Conservation (phyloP, 2,888 invertebrate species). For the Agrilus biguttatus region DNA sequence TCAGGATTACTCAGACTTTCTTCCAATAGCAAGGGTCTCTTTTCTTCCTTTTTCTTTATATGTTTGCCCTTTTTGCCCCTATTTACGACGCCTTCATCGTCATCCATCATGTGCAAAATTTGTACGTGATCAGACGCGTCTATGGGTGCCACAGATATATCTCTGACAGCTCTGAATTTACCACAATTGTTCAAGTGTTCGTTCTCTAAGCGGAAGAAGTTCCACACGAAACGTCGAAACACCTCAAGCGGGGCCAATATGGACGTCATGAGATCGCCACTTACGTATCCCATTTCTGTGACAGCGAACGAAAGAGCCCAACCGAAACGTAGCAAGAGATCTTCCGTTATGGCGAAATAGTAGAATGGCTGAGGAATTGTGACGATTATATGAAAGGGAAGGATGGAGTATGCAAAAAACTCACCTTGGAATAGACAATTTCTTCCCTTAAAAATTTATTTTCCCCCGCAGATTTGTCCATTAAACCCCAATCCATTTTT, state of each 20-base stretch:
- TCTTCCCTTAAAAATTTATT: slow-evolving; percentile 63
- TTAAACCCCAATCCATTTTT: slow-evolving; percentile 79
- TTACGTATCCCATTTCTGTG: slow-evolving; percentile 47
- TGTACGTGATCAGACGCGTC: slow-evolving; percentile 59
- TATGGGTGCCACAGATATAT: slow-evolving; percentile 67
- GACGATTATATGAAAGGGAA: no score
- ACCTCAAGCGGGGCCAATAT: slow-evolving; percentile 54
- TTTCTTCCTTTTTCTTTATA: slow-evolving; percentile 30
- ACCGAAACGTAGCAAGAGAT: slow-evolving; percentile 60
- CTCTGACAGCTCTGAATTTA: slow-evolving; percentile 74
- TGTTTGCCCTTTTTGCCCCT: slow-evolving; percentile 24
- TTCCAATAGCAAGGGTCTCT: slow-evolving; percentile 30
- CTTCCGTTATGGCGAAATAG: slow-evolving; percentile 71
- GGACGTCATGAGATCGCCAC: slow-evolving; percentile 51
- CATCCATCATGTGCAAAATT: slow-evolving; percentile 63
- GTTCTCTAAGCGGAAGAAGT: slow-evolving; percentile 79
- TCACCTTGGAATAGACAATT: slow-evolving; percentile 63
- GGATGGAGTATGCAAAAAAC: no score
- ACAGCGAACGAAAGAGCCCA: slow-evolving; percentile 63
- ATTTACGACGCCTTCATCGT: slow-evolving; percentile 51
- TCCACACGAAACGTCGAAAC: slow-evolving; percentile 66
- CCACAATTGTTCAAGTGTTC: slow-evolving; percentile 85
- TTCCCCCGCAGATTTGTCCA: slow-evolving; percentile 62
- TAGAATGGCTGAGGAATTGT: slow-evolving; percentile 47
- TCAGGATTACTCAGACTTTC: slow-evolving; percentile 24